Conservation (phyloP, 1,140 invertebrate species). For the Drosophila parvula region DNA sequence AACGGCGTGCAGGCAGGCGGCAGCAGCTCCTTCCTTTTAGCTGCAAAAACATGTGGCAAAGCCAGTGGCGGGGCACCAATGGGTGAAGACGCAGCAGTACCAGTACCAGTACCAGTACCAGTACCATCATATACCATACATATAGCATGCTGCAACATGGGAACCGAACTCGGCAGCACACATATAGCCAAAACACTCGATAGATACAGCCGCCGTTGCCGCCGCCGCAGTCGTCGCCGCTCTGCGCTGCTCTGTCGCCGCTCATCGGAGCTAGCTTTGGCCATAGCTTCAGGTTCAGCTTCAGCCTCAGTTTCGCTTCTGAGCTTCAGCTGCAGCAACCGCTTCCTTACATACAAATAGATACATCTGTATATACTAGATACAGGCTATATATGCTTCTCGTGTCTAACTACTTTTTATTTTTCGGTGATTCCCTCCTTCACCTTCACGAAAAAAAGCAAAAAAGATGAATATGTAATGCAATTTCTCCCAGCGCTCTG, state of each 20-base stretch:
- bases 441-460: constrained; percentile 10
- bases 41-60: constrained; percentile 67
- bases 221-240: constrained; percentile 11
- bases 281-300: constrained; percentile 40
- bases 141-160: constrained; percentile 53
- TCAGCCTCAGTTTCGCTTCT: constrained; percentile 70
- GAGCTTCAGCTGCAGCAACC: constrained; percentile 69
- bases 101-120: constrained; percentile 36
- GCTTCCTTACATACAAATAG: constrained; percentile 35
- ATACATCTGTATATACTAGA: constrained; percentile 21
- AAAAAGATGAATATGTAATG: constrained; percentile 64
- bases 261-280: constrained; percentile 34
- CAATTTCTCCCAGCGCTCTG: constrained; percentile 43
- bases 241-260: constrained; percentile 33
- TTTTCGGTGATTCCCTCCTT: constrained; percentile 33
- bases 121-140: constrained; percentile 54
- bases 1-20: constrained; percentile 4
- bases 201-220: constrained; percentile 67
- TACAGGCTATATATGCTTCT: constrained; percentile 29
- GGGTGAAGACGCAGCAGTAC: constrained; percentile 64
- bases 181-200: constrained; percentile 80
- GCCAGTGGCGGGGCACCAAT: constrained; percentile 62
- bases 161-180: constrained; percentile 66
- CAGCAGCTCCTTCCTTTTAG: constrained; percentile 18
- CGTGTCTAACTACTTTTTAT: constrained; percentile 22